These are phyloP conservation scores for Meiosimyza decipiens DNA, from an alignment of 2,888 invertebrate species.

Conservation along the genomic window DNA sequence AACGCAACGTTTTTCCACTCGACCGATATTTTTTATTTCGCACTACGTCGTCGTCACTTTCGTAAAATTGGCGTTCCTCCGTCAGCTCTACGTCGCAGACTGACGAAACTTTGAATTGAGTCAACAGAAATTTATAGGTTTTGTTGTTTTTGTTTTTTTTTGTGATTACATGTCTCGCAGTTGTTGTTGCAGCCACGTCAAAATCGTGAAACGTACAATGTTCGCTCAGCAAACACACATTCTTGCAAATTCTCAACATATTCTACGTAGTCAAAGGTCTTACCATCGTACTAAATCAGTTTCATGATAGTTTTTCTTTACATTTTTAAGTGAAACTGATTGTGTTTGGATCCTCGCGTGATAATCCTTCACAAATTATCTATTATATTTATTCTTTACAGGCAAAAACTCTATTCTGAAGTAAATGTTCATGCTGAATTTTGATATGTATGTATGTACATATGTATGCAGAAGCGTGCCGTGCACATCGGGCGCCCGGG, in stretches of 20 bases:
- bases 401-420: too few species aligned
- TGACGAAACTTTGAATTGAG: constrained; percentile 30
- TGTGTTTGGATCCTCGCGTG: too few species aligned
- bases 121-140: constrained; percentile 25
- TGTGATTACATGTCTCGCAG: constrained; percentile 20
- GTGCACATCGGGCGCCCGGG: too few species aligned
- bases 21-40: not conserved
- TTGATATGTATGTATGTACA: too few species aligned
- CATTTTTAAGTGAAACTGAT: too few species aligned
- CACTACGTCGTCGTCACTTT: not conserved
- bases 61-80: not conserved
- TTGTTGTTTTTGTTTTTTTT: constrained; percentile 13
- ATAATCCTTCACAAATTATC: too few species aligned
- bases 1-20: too few species aligned
- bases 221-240: not conserved
- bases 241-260: constrained; percentile 9
- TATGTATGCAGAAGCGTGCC: too few species aligned
- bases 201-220: constrained; percentile 35
- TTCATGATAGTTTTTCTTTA: too few species aligned
- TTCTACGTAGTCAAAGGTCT: constrained; percentile 1
- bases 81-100: constrained; percentile 29
- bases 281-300: too few species aligned
- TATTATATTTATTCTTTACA: too few species aligned
- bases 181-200: constrained; percentile 44
- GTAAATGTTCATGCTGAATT: too few species aligned